Percentiles rank a stretch among this genome's conserved stretches.
phyloP scores from a whole-genome alignment of 2,888 invertebrate species.

The Platycnemis pennipes region DNA sequence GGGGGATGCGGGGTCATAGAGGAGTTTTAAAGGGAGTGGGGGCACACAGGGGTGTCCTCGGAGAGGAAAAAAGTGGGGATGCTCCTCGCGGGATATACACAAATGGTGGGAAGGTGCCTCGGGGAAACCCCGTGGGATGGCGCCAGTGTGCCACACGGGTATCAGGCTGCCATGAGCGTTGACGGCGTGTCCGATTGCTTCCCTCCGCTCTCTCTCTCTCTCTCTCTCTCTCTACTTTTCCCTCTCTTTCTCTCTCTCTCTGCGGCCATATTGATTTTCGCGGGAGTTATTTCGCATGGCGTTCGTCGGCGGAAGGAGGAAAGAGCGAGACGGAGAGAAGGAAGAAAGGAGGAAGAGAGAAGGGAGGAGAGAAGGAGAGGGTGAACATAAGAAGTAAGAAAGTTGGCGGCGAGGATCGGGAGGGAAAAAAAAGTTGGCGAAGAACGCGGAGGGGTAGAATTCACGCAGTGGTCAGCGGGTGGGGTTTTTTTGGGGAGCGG shows the following conservation, averaged over 20 bases:
- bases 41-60: neutral
- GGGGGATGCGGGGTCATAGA: neutral
- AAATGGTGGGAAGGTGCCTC: neutral
- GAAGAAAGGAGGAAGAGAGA: neutral
- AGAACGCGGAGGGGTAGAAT: neutral
- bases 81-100: neutral
- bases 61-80: neutral
- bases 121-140: constrained; percentile 60
- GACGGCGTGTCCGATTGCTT: constrained; percentile 51
- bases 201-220: constrained; percentile 35
- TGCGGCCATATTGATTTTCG: constrained; percentile 63
- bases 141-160: constrained; percentile 65
- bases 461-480: too few species aligned
- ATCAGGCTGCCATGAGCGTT: constrained; percentile 62
- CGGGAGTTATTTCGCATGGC: constrained; percentile 3
- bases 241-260: neutral
- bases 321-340: neutral
- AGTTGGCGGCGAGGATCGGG: neutral
- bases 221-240: neutral
- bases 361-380: neutral
- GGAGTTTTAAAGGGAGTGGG: neutral
- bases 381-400: constrained; percentile 2
- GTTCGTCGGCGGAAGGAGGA: neutral
- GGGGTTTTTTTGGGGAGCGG: too few species aligned
- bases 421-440: neutral